These are phyloP conservation scores for Gallirallus australis DNA, from an alignment of 2,797 vertebrate species.

Conservation along the genomic window DNA sequence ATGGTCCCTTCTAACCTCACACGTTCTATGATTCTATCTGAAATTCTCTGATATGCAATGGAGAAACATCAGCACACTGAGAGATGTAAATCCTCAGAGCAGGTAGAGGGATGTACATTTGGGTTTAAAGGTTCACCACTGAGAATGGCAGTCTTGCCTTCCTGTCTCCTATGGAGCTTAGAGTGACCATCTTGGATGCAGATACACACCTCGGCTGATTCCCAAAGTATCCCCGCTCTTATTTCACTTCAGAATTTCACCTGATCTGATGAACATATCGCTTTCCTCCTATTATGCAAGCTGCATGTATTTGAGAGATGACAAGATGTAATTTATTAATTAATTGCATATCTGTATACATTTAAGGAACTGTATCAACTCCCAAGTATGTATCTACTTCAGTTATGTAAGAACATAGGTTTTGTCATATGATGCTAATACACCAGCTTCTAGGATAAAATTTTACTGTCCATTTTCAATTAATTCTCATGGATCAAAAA, in stretches of 20 bases:
- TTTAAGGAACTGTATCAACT: background rate
- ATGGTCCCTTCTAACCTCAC: too few species aligned
- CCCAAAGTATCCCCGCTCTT: background rate
- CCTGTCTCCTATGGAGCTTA: background rate
- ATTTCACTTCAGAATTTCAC: background rate
- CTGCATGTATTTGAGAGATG: background rate
- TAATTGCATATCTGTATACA: background rate
- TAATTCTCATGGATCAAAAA: background rate
- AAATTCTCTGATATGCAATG: background rate
- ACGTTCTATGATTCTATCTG: background rate
- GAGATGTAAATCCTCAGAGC: background rate
- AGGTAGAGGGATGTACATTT: background rate
- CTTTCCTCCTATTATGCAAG: background rate
- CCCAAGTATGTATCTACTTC: background rate
- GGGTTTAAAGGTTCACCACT: background rate
- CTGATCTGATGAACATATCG: background rate
- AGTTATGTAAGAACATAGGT: background rate
- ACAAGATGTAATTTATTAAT: background rate
- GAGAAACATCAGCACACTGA: rapidly evolving
- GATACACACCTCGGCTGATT: background rate
- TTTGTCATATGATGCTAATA: background rate
- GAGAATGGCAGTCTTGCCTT: background rate
- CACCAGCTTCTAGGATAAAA: background rate
- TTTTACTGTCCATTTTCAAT: background rate
- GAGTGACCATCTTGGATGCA: background rate